phyloP scores from a whole-genome alignment of 2,113 vertebrate genomes.

The Plecotus auritus region DNA sequence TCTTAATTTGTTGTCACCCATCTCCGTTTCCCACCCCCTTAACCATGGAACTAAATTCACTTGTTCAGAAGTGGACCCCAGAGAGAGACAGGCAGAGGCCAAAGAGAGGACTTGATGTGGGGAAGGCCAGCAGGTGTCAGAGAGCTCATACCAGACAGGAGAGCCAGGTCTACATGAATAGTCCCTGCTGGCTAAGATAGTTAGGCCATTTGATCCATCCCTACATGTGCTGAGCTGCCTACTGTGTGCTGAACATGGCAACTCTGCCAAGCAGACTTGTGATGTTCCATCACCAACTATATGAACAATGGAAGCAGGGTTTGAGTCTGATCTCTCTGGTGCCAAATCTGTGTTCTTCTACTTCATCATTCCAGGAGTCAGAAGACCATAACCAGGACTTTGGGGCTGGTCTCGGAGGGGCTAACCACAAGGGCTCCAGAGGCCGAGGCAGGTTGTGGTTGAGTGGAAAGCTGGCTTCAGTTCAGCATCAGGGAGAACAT shows the following conservation, averaged over 20 bases:
- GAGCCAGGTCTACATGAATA: background rate
- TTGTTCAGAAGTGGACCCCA: background rate
- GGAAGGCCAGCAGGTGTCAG: background rate
- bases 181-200: background rate
- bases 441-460: background rate
- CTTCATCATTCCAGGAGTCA: background rate
- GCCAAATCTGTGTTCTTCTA: background rate
- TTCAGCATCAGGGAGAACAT: background rate
- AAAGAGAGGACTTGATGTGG: background rate
- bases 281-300: background rate
- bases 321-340: background rate
- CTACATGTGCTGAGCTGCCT: background rate
- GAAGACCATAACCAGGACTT: background rate
- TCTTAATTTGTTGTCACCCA: constrained; percentile 26
- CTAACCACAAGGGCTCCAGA: background rate
- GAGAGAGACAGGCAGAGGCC: background rate
- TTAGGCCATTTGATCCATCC: background rate
- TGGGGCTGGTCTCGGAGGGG: background rate
- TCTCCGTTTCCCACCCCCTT: constrained; percentile 5
- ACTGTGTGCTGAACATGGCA: background rate
- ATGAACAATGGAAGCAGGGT: background rate
- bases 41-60: background rate
- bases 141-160: background rate
- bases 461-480: background rate
- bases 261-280: background rate